Evolutionary conservation across 2,113 vertebrate species (phyloP), one percentile per base, ranked within the genome.

Genomic region (Pachyramphus minor): DNA sequence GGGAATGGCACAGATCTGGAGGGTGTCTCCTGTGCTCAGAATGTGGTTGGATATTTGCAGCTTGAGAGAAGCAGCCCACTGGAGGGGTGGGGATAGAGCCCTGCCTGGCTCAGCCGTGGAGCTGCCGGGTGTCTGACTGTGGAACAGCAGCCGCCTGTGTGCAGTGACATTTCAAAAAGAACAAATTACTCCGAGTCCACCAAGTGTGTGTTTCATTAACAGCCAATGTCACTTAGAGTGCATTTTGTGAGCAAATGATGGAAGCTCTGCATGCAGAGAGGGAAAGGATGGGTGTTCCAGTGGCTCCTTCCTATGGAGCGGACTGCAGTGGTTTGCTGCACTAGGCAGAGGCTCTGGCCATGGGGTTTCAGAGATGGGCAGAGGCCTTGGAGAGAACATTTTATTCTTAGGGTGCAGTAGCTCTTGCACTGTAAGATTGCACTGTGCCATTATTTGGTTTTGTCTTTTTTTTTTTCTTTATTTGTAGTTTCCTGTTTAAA

Each of bases 221-320:
- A 83, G 27, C 44, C 39, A 5, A 0, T 1, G 5, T 60, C 72
- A 28, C 27, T 19, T 10, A 2, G 31, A 21, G 71, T 14, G 53
- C 67, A 1, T 15, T 58, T 49, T 49, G 76, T 27, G 83, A 91
- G 69, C 28, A 19, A 4, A 6, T 11, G 56, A 9, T 35, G 85
- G 73, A 10, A 62, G 64, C 27, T 44, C 50, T 37, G 69, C 0
- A 3, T 3, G 55, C 14, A 5, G 50, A 50, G 35, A 62, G 45
- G 77, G 77, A 18, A 47, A 63, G 44, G 39, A 0, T 27, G 80
- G 28, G 5, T 12, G 81, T 50, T 62, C 68, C n/a, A 8, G 13
- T 0, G 39, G 28, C 22, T 27, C 60, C 13, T 16, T 52, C 5
- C 25, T 30, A 0, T 0, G 0, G 5, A 14, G 8, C 8, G 50